A percentile compares a stretch with the other conserved stretches of the same genome.
Conservation (phyloP, 2,888 invertebrate genomes). For the Spodoptera littoralis region DNA sequence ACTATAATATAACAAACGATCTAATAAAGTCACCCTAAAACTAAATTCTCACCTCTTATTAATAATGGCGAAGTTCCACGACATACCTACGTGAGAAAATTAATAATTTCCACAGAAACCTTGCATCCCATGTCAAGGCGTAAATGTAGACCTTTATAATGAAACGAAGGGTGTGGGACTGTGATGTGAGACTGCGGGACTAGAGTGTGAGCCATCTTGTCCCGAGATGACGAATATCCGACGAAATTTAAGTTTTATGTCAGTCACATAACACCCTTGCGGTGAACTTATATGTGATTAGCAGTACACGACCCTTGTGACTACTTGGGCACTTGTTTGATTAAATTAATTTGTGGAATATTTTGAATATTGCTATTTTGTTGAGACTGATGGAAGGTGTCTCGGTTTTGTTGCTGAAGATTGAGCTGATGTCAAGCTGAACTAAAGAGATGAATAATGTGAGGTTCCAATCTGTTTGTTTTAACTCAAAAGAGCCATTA, state of each 20-base stretch:
- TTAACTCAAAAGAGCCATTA: too few species aligned
- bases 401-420: too few species aligned
- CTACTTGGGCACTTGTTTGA: not conserved
- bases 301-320: not conserved
- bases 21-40: not conserved
- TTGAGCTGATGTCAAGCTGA: too few species aligned
- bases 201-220: constrained; percentile 23
- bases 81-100: constrained; percentile 30
- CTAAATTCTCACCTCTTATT: constrained; percentile 4
- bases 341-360: not conserved
- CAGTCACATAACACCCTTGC: constrained; percentile 7
- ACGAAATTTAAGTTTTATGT: constrained; percentile 29
- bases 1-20: too few species aligned
- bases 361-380: too few species aligned
- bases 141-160: constrained; percentile 39
- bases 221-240: constrained; percentile 28
- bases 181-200: too few species aligned
- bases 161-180: constrained; percentile 20
- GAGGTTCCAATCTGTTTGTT: too few species aligned
- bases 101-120: constrained; percentile 30
- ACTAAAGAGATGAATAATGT: too few species aligned
- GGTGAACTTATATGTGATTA: constrained; percentile 18
- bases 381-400: too few species aligned
- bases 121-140: constrained; percentile 7
- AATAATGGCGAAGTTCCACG: constrained; percentile 13